Evolutionary conservation across 2,797 vertebrate genomes (phyloP).

Genomic region (Trichosurus vulpecula): DNA sequence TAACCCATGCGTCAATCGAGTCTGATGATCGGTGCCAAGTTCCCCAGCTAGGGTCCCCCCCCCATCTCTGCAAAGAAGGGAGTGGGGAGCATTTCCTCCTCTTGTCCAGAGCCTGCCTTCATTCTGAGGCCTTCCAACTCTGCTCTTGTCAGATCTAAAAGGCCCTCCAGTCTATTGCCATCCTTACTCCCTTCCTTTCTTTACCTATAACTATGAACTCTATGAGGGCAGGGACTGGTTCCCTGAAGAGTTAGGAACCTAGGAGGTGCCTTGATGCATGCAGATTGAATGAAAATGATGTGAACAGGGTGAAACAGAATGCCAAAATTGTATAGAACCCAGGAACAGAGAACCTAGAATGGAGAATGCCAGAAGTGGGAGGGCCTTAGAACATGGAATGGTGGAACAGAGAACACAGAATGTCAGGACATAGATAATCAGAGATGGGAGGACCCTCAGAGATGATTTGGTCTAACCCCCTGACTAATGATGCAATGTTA

Average conservation of each 20-base stretch:
- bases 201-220: neutral
- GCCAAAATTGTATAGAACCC: neutral
- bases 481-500: neutral
- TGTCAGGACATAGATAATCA: neutral
- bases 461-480: neutral
- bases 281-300: neutral
- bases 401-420: neutral
- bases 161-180: accelerated
- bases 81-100: neutral
- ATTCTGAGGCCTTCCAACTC: neutral
- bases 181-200: neutral
- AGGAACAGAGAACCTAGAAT: neutral
- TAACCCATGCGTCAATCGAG: too few relatives aligned
- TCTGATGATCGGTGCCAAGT: neutral
- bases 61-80: neutral
- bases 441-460: neutral
- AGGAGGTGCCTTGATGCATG: neutral
- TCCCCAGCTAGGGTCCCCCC: too few relatives aligned
- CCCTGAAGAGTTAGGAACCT: neutral
- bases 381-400: neutral
- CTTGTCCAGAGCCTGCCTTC: neutral
- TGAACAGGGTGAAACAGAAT: neutral
- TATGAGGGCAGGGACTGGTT: neutral
- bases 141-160: neutral
- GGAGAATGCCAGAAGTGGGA: neutral